Evolutionary conservation across 2,888 invertebrate species (phyloP).

Genomic region (Trichogramma evanescens): DNA sequence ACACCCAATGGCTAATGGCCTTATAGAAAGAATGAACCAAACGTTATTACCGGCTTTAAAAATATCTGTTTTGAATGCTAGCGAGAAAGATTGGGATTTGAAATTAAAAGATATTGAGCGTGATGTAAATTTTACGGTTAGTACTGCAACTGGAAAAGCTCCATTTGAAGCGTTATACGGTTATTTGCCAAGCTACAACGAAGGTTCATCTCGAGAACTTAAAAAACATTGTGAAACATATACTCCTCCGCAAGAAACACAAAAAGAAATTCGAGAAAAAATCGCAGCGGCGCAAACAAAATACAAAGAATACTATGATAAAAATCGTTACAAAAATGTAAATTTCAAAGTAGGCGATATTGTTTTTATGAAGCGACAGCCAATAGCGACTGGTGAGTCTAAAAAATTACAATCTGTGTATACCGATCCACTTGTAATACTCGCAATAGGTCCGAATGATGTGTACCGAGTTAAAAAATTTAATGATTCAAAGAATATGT

Average conservation of each 20-base stretch:
- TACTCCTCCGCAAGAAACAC: not conserved
- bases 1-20: no score
- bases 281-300: not conserved
- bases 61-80: no score
- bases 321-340: not conserved
- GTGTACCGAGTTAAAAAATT: no score
- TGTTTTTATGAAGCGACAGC: not conserved
- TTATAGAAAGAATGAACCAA: no score
- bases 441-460: no score
- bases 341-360: not conserved
- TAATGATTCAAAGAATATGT: no score
- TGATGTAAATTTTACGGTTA: not conserved
- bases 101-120: not conserved
- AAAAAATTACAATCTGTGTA: no score
- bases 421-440: no score
- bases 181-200: not conserved
- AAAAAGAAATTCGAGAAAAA: not conserved
- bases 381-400: not conserved
- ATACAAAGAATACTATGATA: not conserved
- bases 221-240: not conserved
- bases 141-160: not conserved
- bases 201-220: not conserved
- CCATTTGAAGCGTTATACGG: constrained; percentile 2
- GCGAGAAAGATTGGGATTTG: not conserved
- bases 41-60: no score